Base-by-base conservation (phyloP, 2,888 invertebrate genomes). In the Abscondita cerata region DNA sequence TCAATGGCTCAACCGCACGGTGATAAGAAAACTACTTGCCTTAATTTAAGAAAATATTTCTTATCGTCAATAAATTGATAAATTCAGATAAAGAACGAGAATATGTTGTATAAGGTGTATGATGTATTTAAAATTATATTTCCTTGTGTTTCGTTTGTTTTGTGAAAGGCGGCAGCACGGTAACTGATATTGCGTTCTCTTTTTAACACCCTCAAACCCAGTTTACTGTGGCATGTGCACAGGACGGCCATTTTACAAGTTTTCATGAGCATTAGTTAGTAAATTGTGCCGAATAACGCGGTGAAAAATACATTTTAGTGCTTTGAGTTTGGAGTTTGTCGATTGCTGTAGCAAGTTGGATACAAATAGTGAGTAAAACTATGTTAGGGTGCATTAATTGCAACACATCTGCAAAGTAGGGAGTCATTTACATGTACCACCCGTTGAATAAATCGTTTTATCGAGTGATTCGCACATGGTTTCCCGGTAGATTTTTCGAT, bases 181-280 rank as follows among this genome's bases (percentile, higher is more conserved):
- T 20, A 12, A 34, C 58, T 62, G 59, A 71, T 71, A 68, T 70
- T 73, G 73, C 72, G 71, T 67, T 76, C 76, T 77, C 76, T 74
- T 72, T 77, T 74, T 73, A 73, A 70, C 74, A 71, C 82, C 82
- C 82, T 81, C 80, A 83, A 83, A 83, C 82, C 83, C 75, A 79
- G 81, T 81, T 81, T 80, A 83, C 81, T 78, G 82, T 85, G 85
- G 86, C 86, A 86, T 86, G 86, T 86, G 86, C 85, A 85, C 83
- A 81, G 81, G 85, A 85, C 86, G 84, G 86, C 86, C 87, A 87
- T 87, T 86, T 87, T 86, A 84, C 84, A 84, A 81, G 85, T 85
- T 83, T 85, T 83, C 81, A 84, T 82, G 84, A 83, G 85, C 85
- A 85, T 84, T 85, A 83, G 84, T 84, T 83, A 84, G 82, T 41